Conservation (phyloP, 2,797 vertebrate genomes). For the Sebastes jordani region DNA sequence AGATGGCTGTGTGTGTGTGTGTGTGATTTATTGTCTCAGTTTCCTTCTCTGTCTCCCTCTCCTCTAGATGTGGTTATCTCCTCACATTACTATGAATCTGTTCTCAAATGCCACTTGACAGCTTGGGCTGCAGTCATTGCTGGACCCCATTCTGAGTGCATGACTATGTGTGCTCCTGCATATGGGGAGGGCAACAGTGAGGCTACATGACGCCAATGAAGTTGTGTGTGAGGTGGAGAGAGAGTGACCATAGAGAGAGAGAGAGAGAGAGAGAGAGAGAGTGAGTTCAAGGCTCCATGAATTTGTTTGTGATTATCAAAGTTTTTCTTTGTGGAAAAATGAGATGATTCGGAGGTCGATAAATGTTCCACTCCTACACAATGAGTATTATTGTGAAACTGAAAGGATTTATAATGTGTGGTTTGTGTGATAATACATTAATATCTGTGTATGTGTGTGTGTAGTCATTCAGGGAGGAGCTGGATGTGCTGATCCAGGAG, state of each 20-base stretch:
- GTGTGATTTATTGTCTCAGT: conserved; percentile 8
- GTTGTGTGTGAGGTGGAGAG: neutral
- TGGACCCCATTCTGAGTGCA: neutral
- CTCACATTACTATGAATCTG: conserved; percentile 62
- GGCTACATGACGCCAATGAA: neutral
- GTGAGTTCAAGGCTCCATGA: neutral
- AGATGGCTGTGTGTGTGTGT: conserved; percentile 39
- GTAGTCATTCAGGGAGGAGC: conserved; percentile 96
- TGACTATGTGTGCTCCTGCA: neutral
- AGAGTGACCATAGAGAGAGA: neutral
- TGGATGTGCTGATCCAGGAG: conserved; percentile 97
- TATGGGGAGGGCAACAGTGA: neutral
- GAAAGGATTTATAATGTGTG: neutral
- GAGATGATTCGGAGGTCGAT: neutral
- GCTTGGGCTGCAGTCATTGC: conserved; percentile 30
- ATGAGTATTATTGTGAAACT: neutral
- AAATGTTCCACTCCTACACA: neutral
- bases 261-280: neutral
- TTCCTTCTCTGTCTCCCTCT: conserved; percentile 13
- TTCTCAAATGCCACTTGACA: conserved; percentile 58
- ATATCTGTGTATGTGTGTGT: conserved; percentile 20
- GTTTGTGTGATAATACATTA: neutral
- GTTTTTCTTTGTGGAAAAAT: neutral
- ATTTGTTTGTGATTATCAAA: neutral
- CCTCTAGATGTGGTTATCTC: conserved; percentile 63